phyloP scores from a whole-genome alignment of 1,140 invertebrate species.

The Hyphantria cunea region DNA sequence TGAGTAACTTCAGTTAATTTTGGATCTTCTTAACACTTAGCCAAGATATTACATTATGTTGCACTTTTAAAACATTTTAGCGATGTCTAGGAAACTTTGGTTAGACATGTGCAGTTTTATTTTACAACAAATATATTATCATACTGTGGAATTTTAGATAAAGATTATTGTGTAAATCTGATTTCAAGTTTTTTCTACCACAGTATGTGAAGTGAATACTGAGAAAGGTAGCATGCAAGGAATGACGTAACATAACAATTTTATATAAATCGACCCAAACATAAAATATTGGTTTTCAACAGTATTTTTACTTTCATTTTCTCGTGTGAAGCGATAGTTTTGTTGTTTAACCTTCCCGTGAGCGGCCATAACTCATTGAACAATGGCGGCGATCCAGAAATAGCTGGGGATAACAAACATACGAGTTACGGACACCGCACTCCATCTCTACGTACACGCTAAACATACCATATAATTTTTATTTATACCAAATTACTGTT shows the following conservation, averaged over 20 bases:
- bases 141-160: not conserved
- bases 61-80: too few species aligned
- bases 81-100: too few species aligned
- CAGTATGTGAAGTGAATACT: slow-evolving; percentile 14
- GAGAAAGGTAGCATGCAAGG: not conserved
- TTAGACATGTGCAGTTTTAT: too few species aligned
- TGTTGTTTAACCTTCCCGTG: slow-evolving; percentile 50
- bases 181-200: slow-evolving; percentile 16
- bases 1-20: too few species aligned
- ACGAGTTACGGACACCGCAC: slow-evolving; percentile 43
- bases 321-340: slow-evolving; percentile 43
- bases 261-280: slow-evolving; percentile 44
- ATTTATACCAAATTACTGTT: not conserved
- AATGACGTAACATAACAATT: slow-evolving; percentile 28
- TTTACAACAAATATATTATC: too few species aligned
- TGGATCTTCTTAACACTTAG: too few species aligned
- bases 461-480: slow-evolving; percentile 5
- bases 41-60: too few species aligned
- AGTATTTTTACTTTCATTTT: slow-evolving; percentile 53
- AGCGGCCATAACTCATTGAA: slow-evolving; percentile 63
- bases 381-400: slow-evolving; percentile 64
- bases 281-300: slow-evolving; percentile 48
- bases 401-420: slow-evolving; percentile 68
- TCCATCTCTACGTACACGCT: slow-evolving; percentile 9
- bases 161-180: not conserved